A percentile compares a stretch with the other conserved stretches of the same genome.
Evolutionary conservation across 2,113 vertebrate species (phyloP).

Genomic region (Xiphias gladius): DNA sequence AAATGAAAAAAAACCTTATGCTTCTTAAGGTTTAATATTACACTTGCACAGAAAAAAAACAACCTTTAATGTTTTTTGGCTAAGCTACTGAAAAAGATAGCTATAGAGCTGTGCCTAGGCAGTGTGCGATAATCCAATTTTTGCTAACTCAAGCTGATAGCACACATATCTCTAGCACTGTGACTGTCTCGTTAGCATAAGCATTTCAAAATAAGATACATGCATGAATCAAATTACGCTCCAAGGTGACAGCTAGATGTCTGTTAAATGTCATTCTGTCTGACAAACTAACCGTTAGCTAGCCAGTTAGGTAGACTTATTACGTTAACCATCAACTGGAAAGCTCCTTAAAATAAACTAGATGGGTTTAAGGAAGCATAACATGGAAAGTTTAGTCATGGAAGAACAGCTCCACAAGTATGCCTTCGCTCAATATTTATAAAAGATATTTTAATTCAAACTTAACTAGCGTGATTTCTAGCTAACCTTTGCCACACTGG

Average conservation of each 20-base stretch:
- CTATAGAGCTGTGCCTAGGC: background rate
- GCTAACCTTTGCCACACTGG: background rate
- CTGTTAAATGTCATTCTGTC: background rate
- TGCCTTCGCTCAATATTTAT: background rate
- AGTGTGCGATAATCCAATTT: background rate
- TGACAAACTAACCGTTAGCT: background rate
- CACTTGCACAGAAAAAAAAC: background rate
- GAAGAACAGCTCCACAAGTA: background rate
- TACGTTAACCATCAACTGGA: background rate
- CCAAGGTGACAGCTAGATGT: background rate
- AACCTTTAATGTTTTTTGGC: background rate
- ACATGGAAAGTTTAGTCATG: background rate
- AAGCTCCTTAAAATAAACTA: slow-evolving; percentile 1
- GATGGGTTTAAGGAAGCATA: background rate
- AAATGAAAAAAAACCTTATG: background rate
- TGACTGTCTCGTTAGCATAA: background rate
- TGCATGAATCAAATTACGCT: background rate
- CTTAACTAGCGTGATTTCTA: background rate
- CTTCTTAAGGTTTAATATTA: background rate
- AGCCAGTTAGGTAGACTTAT: background rate
- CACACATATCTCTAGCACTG: background rate
- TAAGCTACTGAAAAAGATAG: background rate
- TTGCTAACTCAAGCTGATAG: background rate
- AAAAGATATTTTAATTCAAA: background rate
- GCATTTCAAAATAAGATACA: background rate